Evolutionary conservation across 2,113 vertebrate species (phyloP).

Genomic region (Sterna hirundo): DNA sequence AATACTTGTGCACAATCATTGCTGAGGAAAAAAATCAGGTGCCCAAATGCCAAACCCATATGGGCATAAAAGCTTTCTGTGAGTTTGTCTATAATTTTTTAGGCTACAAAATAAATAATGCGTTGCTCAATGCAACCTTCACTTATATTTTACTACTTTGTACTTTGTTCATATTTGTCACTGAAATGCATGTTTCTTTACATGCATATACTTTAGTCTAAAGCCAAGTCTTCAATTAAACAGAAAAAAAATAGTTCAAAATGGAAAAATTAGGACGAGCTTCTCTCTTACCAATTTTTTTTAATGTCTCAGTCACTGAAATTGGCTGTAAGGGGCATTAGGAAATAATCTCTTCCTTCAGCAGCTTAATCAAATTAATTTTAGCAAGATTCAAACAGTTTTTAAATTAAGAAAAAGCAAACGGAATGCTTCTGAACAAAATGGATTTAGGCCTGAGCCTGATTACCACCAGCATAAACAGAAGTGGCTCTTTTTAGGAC

Average conservation of each 20-base stretch:
- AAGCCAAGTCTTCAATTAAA: not conserved
- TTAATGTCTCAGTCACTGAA: not conserved
- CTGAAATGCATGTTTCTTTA: not conserved
- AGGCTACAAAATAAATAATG: not conserved
- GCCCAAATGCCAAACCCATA: not conserved
- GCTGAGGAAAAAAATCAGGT: not conserved
- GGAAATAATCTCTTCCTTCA: not conserved
- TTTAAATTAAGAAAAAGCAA: conserved; percentile 49
- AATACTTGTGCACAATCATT: not conserved
- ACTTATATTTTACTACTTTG: not conserved
- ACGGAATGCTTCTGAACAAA: not conserved
- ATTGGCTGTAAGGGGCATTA: not conserved
- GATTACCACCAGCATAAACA: not conserved
- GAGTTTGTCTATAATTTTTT: not conserved
- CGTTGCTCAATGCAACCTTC: not conserved
- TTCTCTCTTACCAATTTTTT: not conserved
- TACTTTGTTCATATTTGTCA: not conserved
- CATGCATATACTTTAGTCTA: not conserved
- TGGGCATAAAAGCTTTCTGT: not conserved
- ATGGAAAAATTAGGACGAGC: not conserved
- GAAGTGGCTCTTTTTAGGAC: not conserved
- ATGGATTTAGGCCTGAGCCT: not conserved
- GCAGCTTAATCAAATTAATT: conserved; percentile 11
- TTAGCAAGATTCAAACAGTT: conserved; percentile 6
- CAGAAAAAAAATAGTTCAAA: not conserved